Base-by-base conservation (phyloP, 1,140 invertebrate genomes). In the Diachasma alloeum region DNA sequence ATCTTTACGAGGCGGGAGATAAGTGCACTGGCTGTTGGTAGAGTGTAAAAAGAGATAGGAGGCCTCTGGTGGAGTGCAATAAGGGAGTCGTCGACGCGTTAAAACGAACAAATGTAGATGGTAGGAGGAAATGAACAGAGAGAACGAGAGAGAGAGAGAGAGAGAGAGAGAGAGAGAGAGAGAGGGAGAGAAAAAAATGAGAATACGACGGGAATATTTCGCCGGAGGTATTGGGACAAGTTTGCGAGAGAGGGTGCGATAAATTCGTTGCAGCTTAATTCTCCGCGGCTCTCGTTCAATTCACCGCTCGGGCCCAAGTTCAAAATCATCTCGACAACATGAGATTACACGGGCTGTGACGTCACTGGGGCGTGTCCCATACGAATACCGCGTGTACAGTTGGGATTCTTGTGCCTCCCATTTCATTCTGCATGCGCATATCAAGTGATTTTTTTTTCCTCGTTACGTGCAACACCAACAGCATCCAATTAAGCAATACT, bases 221-320 rank as follows among this genome's bases (percentile, higher is more conserved):
- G 36, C 15, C 39, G 70, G 70, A 67, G 68, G 76, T 78, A 81
- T 81, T 82, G 80, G 79, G 79, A 53, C 39, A 19, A 1, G 9
- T 53, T 6, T 9, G 48, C n/a, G 17, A 6, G 48, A 17, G 48
- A 69, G 72, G 63, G 77, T 77, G 77, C 78, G 81, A 83, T 83
- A 81, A 83, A 82, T 83, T 78, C 75, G 74, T 79, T 74, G 81
- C 81, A 75, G 80, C 82, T 81, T 80, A 82, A 83, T 83, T 81
- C 80, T 75, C 81, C 73, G 79, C 73, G 73, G 81, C 68, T 48
- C 22, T 53, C 69, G 75, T 66, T 73, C 71, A 44, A 76, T 76
- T 68, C 24, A 72, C 42, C 19, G 26, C 15, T 15, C 22, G 17
- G 48, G 6, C n/a, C 31, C 48, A 59, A 59, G 26, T 59, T 10